A percentile compares a stretch with the other conserved stretches of the same genome.
Conservation (phyloP, 2,888 invertebrate species). For the Sarcophaga caerulescens region DNA sequence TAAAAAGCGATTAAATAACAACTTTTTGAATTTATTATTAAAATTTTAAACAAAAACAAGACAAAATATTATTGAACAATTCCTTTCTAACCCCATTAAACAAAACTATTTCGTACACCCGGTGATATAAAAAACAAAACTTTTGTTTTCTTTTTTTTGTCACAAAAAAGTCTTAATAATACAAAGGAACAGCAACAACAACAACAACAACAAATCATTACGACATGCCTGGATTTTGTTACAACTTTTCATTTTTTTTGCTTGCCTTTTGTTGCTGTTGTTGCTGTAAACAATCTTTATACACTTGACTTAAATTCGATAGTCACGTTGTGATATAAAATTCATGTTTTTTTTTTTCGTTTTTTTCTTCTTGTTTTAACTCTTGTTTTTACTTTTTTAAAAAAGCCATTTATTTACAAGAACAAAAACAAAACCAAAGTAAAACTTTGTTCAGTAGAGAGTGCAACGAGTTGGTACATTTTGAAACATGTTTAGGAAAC, state of each 20-base stretch:
- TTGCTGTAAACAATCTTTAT: constrained; percentile 23
- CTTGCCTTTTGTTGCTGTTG: background rate
- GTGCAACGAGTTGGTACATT: background rate
- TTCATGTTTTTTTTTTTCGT: background rate
- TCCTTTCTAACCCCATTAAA: background rate
- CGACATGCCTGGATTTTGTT: constrained; percentile 10
- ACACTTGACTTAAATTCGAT: constrained; percentile 58
- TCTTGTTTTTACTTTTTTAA: background rate
- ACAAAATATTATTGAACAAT: background rate
- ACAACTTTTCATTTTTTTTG: background rate
- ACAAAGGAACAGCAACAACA: background rate
- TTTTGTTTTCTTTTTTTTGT: constrained; percentile 54
- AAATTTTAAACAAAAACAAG: too few species aligned
- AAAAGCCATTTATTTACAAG: constrained; percentile 17
- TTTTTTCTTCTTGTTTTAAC: background rate
- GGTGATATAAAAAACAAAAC: constrained; percentile 11
- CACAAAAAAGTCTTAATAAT: constrained; percentile 28
- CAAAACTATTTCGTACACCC: background rate
- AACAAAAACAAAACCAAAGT: too few species aligned
- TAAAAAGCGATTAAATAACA: too few species aligned
- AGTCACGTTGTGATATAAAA: constrained; percentile 42
- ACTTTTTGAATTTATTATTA: too few species aligned
- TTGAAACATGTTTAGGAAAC: background rate
- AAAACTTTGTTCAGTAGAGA: background rate
- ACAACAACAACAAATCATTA: background rate